Conservation (phyloP, 2,113 vertebrate genomes). For the Bos javanicus region DNA sequence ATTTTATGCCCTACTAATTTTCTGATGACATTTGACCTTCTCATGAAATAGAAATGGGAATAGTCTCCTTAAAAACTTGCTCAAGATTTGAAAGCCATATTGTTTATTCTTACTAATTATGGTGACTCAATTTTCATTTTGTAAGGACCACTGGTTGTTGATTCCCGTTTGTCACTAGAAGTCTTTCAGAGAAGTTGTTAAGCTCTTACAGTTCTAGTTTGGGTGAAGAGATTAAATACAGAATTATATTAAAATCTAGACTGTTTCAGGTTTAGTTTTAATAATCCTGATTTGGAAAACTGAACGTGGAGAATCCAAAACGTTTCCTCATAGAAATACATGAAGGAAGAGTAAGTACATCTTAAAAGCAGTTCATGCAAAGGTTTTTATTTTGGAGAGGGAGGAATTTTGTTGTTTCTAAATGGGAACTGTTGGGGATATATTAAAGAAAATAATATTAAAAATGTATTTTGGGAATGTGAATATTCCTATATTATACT, state of each 20-base stretch:
- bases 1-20: not conserved
- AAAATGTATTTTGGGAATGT: not conserved
- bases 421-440: not conserved
- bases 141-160: not conserved
- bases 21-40: not conserved
- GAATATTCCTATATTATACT: not conserved
- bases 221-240: not conserved
- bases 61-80: not conserved
- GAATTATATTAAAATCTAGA: not conserved
- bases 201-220: not conserved
- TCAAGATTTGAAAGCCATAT: not conserved
- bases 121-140: not conserved
- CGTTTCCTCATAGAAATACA: not conserved
- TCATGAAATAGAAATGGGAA: not conserved
- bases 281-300: not conserved
- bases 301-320: not conserved
- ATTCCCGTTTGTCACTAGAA: not conserved
- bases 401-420: not conserved
- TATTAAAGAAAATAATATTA: not conserved
- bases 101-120: not conserved
- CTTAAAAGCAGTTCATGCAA: not conserved
- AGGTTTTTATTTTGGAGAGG: not conserved
- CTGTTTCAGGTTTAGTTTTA: not conserved
- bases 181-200: not conserved
- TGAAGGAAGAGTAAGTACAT: not conserved